These are phyloP conservation scores for Sarcophaga subvicina DNA, from an alignment of 2,888 invertebrate species.

Conservation along the genomic window DNA sequence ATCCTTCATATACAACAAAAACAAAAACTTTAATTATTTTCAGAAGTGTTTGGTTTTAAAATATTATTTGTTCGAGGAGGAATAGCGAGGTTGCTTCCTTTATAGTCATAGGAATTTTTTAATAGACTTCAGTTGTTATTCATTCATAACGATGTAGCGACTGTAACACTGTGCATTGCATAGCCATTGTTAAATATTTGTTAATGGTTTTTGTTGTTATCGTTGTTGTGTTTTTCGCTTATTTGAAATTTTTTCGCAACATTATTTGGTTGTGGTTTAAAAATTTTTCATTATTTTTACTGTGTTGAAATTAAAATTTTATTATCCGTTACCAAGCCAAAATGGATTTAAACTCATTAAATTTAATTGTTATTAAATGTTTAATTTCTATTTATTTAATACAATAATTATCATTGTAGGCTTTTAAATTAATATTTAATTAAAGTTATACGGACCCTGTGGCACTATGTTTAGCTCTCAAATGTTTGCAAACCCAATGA, in stretches of 20 bases:
- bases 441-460: neutral
- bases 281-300: neutral
- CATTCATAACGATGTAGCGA: neutral
- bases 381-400: neutral
- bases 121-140: too few relatives aligned
- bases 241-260: neutral
- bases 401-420: neutral
- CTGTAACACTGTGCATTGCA: neutral
- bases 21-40: too few relatives aligned
- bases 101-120: too few relatives aligned
- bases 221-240: neutral
- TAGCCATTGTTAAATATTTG: neutral
- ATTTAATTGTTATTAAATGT: neutral
- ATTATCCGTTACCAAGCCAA: neutral
- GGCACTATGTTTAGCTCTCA: too few relatives aligned
- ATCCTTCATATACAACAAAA: too few relatives aligned
- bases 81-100: too few relatives aligned
- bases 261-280: neutral
- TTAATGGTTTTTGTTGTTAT: neutral
- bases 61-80: too few relatives aligned
- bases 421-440: neutral
- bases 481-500: too few relatives aligned
- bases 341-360: neutral
- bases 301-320: neutral
- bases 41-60: too few relatives aligned